Evolutionary conservation across 2,113 vertebrate genomes (phyloP).

Genomic region (Cyanoderma ruficeps): DNA sequence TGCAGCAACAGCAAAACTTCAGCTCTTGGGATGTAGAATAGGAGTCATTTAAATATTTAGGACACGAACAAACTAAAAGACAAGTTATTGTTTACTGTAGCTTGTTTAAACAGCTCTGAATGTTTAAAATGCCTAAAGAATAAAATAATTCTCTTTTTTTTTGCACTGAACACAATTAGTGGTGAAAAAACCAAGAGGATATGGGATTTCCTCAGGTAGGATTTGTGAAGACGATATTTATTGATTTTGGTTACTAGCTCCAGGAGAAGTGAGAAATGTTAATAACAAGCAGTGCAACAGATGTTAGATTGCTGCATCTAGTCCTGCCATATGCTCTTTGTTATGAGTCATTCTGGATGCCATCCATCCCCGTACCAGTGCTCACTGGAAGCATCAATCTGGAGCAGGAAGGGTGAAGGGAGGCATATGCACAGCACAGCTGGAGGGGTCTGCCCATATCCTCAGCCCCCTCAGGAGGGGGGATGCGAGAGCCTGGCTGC

Average conservation of each 20-base stretch:
- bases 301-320: constrained; percentile 46
- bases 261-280: constrained; percentile 44
- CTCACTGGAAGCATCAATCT: constrained; percentile 37
- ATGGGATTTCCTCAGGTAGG: constrained; percentile 25
- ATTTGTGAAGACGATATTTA: constrained; percentile 9
- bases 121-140: neutral
- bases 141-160: neutral
- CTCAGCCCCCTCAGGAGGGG: neutral
- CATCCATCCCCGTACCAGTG: neutral
- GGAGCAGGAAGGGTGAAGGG: neutral
- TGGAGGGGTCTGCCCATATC: neutral
- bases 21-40: neutral
- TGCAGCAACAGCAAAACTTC: neutral
- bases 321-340: constrained; percentile 54
- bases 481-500: neutral
- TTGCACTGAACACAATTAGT: neutral
- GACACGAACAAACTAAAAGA: neutral
- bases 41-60: neutral
- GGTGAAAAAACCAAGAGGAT: neutral
- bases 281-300: constrained; percentile 44
- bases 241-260: neutral
- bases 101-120: neutral
- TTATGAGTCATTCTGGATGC: constrained; percentile 67
- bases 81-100: neutral
- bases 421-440: constrained; percentile 25